phyloP scores from a whole-genome alignment of 2,113 vertebrate species.

The Parus major region DNA sequence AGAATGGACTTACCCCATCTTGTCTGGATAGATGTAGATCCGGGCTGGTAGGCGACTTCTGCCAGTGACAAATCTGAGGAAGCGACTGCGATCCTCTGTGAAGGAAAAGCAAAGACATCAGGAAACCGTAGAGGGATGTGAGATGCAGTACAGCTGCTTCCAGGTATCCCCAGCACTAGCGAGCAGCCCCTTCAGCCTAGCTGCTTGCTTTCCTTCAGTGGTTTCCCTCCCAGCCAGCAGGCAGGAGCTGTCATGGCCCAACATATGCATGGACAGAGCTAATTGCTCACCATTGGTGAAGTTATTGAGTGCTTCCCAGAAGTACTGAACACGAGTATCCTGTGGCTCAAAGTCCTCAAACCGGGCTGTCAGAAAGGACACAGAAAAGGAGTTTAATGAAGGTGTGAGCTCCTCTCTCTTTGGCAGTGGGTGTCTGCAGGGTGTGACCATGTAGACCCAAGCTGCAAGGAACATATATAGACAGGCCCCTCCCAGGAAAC shows the following conservation, averaged over 20 bases:
- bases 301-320: conserved; percentile 96
- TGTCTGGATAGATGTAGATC: conserved; percentile 95
- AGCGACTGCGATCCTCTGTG: conserved; percentile 96
- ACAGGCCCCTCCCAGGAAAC: not conserved
- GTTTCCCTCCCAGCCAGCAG: not conserved
- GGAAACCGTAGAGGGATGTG: not conserved
- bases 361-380: conserved; percentile 77
- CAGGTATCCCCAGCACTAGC: not conserved
- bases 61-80: conserved; percentile 95
- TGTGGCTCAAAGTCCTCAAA: conserved; percentile 92
- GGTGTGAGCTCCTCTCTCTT: not conserved
- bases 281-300: conserved; percentile 91
- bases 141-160: not conserved
- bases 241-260: not conserved
- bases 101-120: conserved; percentile 25
- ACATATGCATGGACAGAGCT: not conserved
- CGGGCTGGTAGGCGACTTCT: conserved; percentile 95
- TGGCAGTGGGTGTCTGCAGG: not conserved
- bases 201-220: not conserved
- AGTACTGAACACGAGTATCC: conserved; percentile 89
- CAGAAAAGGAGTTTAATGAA: not conserved
- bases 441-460: not conserved
- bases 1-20: conserved; percentile 82
- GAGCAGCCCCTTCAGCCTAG: not conserved
- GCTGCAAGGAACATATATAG: rapidly evolving